Conservation (phyloP, 1,140 invertebrate genomes). For the Pinna nobilis region DNA sequence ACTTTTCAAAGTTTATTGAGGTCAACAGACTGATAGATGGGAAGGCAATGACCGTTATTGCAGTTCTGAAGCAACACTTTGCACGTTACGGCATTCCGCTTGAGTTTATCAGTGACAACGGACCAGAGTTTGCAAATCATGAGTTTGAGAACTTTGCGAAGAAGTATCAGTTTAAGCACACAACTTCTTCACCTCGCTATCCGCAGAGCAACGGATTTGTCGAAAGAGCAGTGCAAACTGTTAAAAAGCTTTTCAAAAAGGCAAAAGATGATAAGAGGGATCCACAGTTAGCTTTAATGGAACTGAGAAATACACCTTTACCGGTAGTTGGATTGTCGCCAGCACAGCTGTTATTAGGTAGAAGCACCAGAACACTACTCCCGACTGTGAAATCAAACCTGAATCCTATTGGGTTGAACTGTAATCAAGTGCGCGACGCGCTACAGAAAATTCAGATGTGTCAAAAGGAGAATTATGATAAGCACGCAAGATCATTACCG, state of each 20-base stretch:
- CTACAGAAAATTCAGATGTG: not conserved
- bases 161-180: slow-evolving; percentile 46
- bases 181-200: slow-evolving; percentile 37
- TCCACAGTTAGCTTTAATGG: slow-evolving; percentile 41
- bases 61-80: slow-evolving; percentile 46
- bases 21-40: slow-evolving; percentile 19
- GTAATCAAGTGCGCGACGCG: not conserved
- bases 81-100: slow-evolving; percentile 50
- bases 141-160: slow-evolving; percentile 51
- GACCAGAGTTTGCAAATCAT: slow-evolving; percentile 44
- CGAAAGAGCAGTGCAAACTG: slow-evolving; percentile 44
- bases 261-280: slow-evolving; percentile 16
- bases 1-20: slow-evolving; percentile 45
- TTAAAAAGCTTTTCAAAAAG: slow-evolving; percentile 46
- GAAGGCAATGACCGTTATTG: slow-evolving; percentile 36
- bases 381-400: not conserved
- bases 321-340: slow-evolving; percentile 16
- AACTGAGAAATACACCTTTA: slow-evolving; percentile 41
- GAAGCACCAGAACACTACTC: slow-evolving; percentile 21
- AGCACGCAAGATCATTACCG: slow-evolving; percentile 2
- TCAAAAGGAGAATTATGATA: slow-evolving; percentile 20
- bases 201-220: slow-evolving; percentile 49
- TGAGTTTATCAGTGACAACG: slow-evolving; percentile 48
- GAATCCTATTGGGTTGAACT: not conserved
- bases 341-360: slow-evolving; percentile 38